Percentiles rank a stretch among this genome's conserved stretches.
These are phyloP conservation scores for Gambelia wislizenii DNA, from an alignment of 2,797 vertebrate genomes.

Conservation along the genomic window DNA sequence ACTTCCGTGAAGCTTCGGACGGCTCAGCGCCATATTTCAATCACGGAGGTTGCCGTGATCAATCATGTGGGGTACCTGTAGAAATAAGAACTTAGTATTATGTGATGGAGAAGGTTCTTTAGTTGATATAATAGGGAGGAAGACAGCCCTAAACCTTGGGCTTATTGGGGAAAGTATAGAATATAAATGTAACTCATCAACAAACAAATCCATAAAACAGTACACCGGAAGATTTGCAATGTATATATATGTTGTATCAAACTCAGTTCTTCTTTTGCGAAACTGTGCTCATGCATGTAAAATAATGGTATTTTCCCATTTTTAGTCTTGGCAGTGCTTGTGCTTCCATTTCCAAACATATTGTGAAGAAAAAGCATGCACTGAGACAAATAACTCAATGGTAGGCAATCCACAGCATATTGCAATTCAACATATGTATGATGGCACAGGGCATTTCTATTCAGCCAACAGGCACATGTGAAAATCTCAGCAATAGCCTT, in stretches of 20 bases:
- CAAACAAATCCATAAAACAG: not conserved
- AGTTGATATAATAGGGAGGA: not conserved
- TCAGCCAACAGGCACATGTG: conserved; percentile 1
- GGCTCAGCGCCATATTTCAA: too few species aligned
- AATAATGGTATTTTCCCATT: conserved; percentile 31
- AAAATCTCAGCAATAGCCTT: conserved; percentile 14
- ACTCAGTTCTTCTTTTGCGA: not conserved
- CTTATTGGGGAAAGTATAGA: not conserved
- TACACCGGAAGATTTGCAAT: not conserved
- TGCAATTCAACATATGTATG: not conserved
- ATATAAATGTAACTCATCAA: not conserved
- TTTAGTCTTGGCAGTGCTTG: not conserved
- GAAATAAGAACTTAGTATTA: not conserved
- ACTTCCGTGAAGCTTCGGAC: too few species aligned
- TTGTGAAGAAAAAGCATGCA: not conserved
- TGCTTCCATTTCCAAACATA: conserved; percentile 44
- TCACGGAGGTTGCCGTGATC: too few species aligned
- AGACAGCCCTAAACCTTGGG: not conserved
- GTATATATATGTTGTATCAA: conserved; percentile 25
- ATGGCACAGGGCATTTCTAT: not conserved
- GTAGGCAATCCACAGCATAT: conserved; percentile 22
- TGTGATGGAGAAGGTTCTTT: not conserved
- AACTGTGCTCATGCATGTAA: conserved; percentile 16
- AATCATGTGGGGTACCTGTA: not conserved
- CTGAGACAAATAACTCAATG: conserved; percentile 19